Percentiles rank a stretch among this genome's conserved stretches.
Evolutionary conservation across 1,140 invertebrate genomes (phyloP).

Genomic region (Drosophila tani): DNA sequence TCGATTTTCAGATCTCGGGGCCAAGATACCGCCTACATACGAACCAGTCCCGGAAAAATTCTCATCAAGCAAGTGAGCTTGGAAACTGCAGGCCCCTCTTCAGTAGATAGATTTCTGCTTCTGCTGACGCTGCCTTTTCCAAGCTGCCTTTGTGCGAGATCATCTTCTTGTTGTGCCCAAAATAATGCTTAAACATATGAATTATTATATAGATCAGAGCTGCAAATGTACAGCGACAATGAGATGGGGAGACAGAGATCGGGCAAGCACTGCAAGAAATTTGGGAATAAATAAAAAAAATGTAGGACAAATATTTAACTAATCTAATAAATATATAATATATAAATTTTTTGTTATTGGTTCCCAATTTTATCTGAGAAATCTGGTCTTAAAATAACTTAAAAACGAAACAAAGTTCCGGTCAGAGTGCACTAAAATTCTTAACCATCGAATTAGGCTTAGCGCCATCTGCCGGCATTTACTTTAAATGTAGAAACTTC

Average conservation of each 20-base stretch:
- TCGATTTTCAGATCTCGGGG: constrained; percentile 33
- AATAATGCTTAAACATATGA: constrained; percentile 71
- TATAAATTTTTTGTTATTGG: no score
- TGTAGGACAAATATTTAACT: neutral
- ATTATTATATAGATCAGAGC: constrained; percentile 79
- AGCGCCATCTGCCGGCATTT: no score
- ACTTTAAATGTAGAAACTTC: no score
- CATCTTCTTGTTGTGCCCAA: constrained; percentile 48
- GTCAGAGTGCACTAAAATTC: no score
- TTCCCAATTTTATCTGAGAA: no score
- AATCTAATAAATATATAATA: no score
- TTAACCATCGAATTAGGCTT: no score
- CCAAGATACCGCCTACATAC: constrained; percentile 22
- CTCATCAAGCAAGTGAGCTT: constrained; percentile 10
- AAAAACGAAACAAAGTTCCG: no score
- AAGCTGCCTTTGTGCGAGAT: constrained; percentile 59
- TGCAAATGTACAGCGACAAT: constrained; percentile 47
- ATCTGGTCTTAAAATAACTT: no score
- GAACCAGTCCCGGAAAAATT: constrained; percentile 16
- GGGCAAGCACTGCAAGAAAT: constrained; percentile 7
- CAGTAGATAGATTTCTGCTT: constrained; percentile 19
- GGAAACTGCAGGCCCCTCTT: constrained; percentile 1
- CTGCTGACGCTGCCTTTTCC: constrained; percentile 72
- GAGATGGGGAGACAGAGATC: constrained; percentile 34
- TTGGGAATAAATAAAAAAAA: neutral